These are phyloP conservation scores for Drosophila nigritarsus DNA, from an alignment of 2,888 invertebrate species.

Conservation along the genomic window DNA sequence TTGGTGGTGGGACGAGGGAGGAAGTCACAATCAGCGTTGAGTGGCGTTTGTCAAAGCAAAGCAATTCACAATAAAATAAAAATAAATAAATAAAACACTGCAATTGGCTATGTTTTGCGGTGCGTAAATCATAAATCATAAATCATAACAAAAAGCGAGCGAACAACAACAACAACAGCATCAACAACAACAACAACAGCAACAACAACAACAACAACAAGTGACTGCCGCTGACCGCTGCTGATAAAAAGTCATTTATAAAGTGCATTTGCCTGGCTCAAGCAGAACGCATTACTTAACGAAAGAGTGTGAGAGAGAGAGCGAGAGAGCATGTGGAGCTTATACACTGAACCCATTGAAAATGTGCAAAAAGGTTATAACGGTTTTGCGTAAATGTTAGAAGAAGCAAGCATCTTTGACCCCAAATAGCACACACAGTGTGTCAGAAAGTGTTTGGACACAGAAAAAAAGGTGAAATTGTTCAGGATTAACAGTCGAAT, in stretches of 20 bases:
- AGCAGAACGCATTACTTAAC: conserved; percentile 12
- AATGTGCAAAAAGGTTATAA: background rate
- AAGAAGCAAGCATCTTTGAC: background rate
- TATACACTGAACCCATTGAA: background rate
- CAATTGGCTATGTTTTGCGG: conserved; percentile 48
- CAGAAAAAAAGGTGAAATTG: background rate
- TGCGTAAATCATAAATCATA: conserved; percentile 60
- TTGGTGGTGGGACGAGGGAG: background rate
- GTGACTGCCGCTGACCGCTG: conserved; percentile 48
- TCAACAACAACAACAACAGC: conserved; percentile 1
- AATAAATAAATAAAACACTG: conserved; percentile 7
- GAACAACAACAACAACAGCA: background rate
- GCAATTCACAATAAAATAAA: conserved; percentile 38
- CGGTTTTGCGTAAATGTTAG: background rate
- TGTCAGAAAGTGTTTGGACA: no score
- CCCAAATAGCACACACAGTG: background rate
- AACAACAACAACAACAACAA: background rate
- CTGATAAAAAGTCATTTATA: conserved; percentile 58
- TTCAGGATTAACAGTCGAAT: background rate
- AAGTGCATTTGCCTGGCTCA: conserved; percentile 58
- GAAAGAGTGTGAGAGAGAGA: conserved; percentile 2
- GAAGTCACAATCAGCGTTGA: conserved; percentile 59
- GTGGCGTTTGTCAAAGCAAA: conserved; percentile 67
- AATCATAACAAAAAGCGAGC: background rate
- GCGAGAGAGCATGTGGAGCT: background rate